These are phyloP conservation scores for Tortrix viridana DNA, from an alignment of 2,888 invertebrate species.

Conservation along the genomic window DNA sequence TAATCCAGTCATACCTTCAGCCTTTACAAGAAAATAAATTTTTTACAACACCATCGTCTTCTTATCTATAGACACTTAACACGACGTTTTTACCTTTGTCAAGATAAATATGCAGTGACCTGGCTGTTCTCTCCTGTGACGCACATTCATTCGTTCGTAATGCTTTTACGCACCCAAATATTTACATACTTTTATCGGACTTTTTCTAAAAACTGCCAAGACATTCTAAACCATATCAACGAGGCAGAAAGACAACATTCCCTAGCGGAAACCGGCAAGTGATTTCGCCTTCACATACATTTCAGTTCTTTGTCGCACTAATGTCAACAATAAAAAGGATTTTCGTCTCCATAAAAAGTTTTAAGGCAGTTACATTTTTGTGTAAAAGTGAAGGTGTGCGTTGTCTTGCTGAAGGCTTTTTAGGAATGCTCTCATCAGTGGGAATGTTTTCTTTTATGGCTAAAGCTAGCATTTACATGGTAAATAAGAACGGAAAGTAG, in stretches of 20 bases:
- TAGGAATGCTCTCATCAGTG: neutral
- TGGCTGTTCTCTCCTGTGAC: constrained; percentile 24
- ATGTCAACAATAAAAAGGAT: constrained; percentile 37
- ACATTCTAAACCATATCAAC: constrained; percentile 5
- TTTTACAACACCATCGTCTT: too few species aligned
- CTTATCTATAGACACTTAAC: too few species aligned
- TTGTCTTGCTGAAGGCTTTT: neutral
- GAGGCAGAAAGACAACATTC: constrained; percentile 6
- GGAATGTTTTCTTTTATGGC: too few species aligned
- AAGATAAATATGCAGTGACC: neutral
- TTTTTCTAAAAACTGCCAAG: constrained; percentile 13
- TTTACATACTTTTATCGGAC: constrained; percentile 38
- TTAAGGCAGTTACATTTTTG: constrained; percentile 23
- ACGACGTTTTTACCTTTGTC: neutral
- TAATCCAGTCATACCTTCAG: too few species aligned
- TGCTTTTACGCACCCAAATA: constrained; percentile 36
- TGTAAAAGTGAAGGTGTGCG: constrained; percentile 3
- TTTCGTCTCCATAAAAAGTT: constrained; percentile 38
- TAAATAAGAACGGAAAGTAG: too few species aligned
- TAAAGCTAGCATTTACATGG: too few species aligned
- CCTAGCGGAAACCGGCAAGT: constrained; percentile 10
- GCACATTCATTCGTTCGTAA: constrained; percentile 28
- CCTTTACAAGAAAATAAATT: too few species aligned
- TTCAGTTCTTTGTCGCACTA: constrained; percentile 37
- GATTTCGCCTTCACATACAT: constrained; percentile 31